phyloP scores from a whole-genome alignment of 2,888 invertebrate genomes.

The Conops quadrifasciatus region DNA sequence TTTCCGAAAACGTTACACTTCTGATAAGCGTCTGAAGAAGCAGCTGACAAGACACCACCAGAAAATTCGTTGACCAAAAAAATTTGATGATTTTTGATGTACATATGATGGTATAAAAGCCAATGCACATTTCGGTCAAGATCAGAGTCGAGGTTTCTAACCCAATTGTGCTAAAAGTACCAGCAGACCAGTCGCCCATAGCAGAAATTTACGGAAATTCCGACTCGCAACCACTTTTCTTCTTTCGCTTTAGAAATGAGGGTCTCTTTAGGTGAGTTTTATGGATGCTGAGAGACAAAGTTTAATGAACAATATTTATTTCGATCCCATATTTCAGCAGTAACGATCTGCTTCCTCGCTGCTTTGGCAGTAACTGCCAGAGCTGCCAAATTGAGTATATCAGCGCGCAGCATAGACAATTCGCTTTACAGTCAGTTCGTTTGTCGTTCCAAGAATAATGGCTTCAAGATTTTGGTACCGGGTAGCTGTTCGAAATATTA shows the following conservation, averaged over 20 bases:
- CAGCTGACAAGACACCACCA: not conserved
- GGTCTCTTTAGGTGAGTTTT: conserved; percentile 36
- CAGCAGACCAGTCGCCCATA: not conserved
- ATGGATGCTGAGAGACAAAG: conserved; percentile 21
- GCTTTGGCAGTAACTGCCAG: conserved; percentile 38
- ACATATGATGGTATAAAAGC: conserved; percentile 19
- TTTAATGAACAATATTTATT: not conserved
- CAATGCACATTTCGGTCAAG: not conserved
- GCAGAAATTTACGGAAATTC: not conserved
- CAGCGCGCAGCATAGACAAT: conserved; percentile 47
- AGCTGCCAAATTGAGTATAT: conserved; percentile 48
- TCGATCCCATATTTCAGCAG: conserved; percentile 34
- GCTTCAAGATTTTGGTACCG: conserved; percentile 55
- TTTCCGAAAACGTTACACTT: not conserved
- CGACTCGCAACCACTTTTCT: not conserved
- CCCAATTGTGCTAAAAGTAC: not conserved
- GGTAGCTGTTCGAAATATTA: conserved; percentile 59
- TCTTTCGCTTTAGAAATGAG: conserved; percentile 34
- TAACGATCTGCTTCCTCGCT: conserved; percentile 39
- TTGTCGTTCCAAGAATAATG: conserved; percentile 53
- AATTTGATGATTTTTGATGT: not conserved
- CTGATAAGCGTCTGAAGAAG: conserved; percentile 18
- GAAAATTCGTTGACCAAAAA: not conserved
- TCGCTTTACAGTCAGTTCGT: conserved; percentile 52
- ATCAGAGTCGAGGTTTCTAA: conserved; percentile 7